phyloP scores from a whole-genome alignment of 53 echinoderm and acorn worm species.

The Temnopleurus reevesii region DNA sequence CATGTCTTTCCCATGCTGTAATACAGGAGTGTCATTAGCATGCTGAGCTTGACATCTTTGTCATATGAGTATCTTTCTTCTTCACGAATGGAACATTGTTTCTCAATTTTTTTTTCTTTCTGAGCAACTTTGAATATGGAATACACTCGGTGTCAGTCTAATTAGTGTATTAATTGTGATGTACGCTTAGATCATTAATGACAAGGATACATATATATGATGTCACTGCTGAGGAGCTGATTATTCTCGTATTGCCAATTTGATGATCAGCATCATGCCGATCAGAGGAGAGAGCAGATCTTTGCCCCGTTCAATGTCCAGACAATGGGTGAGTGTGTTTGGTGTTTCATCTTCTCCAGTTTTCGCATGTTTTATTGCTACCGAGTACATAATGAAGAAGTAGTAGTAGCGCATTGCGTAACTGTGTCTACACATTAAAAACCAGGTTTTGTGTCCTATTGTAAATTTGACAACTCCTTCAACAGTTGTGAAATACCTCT shows the following conservation, averaged over 20 bases:
- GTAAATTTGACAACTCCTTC: too few species aligned
- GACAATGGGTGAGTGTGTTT: constrained; percentile 9
- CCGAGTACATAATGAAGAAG: neutral
- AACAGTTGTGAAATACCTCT: too few species aligned
- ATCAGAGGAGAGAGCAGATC: neutral
- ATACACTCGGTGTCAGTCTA: neutral
- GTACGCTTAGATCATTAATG: neutral
- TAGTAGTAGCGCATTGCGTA: neutral
- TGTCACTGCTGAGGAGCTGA: neutral
- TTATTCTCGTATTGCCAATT: neutral
- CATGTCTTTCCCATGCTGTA: too few species aligned
- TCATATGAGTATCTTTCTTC: too few species aligned
- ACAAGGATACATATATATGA: neutral
- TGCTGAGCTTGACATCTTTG: too few species aligned
- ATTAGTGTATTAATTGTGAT: neutral
- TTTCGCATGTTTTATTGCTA: neutral
- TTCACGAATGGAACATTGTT: too few species aligned
- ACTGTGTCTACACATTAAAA: neutral
- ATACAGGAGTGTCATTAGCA: too few species aligned
- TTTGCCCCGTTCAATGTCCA: neutral
- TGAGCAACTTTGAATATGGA: too few species aligned
- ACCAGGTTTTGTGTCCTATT: neutral
- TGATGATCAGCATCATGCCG: neutral
- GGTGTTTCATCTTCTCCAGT: neutral
- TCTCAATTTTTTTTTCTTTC: too few species aligned